A percentile compares a stretch with the other conserved stretches of the same genome.
phyloP scores from a whole-genome alignment of 2,113 vertebrate species.

The Cavia aperea region DNA sequence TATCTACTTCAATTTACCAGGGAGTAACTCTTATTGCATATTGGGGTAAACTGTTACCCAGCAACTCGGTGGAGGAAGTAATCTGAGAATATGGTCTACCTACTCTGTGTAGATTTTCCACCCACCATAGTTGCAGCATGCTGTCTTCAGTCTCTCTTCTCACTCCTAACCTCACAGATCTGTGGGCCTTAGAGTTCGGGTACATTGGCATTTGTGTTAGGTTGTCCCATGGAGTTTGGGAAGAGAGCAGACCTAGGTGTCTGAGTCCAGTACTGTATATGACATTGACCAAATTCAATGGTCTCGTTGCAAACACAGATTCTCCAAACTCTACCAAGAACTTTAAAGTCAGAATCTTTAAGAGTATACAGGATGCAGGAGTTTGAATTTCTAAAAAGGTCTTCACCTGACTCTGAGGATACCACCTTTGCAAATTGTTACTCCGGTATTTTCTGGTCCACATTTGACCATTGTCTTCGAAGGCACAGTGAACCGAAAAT shows the following conservation, averaged over 20 bases:
- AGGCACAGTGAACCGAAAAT: neutral
- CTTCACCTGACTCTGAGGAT: neutral
- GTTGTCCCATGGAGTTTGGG: neutral
- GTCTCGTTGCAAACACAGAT: constrained; percentile 11
- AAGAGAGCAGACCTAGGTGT: neutral
- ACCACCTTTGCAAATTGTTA: neutral
- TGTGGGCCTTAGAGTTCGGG: neutral
- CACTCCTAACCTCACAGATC: neutral
- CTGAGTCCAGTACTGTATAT: neutral
- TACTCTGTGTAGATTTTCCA: neutral
- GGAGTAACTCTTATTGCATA: neutral
- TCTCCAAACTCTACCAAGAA: neutral
- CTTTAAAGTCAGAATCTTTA: neutral
- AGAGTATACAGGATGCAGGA: neutral
- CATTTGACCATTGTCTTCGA: neutral
- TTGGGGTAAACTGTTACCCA: neutral
- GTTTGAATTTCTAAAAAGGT: neutral
- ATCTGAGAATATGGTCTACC: neutral
- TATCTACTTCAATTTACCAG: neutral
- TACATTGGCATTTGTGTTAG: neutral
- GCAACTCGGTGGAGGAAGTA: neutral
- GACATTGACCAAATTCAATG: neutral
- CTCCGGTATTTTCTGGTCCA: neutral
- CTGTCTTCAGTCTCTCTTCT: neutral
- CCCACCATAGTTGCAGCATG: neutral